Evolutionary conservation across 2,113 vertebrate genomes (phyloP).

Genomic region (Sylvilagus bachmani): DNA sequence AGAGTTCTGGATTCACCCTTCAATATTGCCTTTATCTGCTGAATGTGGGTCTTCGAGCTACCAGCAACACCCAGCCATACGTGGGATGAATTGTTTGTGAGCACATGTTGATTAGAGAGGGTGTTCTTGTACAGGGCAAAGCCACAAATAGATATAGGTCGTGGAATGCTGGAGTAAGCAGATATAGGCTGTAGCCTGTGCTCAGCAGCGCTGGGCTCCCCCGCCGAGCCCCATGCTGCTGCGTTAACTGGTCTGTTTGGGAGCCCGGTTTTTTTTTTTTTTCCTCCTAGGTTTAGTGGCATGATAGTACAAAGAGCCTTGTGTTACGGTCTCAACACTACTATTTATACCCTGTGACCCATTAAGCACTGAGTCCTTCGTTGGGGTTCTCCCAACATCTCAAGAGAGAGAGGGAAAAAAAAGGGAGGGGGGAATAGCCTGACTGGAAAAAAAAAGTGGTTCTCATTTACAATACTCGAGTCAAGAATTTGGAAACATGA

Average conservation of each 20-base stretch:
- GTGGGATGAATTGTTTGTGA: neutral
- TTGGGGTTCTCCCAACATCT: slow-evolving; percentile 77
- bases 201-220: neutral
- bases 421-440: slow-evolving; percentile 28
- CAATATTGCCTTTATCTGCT: neutral
- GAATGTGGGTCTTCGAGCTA: neutral
- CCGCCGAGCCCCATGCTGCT: neutral
- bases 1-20: neutral
- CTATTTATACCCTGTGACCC: slow-evolving; percentile 81
- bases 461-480: slow-evolving; percentile 78
- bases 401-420: neutral
- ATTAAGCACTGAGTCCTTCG: slow-evolving; percentile 70
- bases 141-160: slow-evolving; percentile 67
- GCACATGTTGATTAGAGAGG: slow-evolving; percentile 47
- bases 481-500: slow-evolving; percentile 83
- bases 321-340: slow-evolving; percentile 75
- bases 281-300: slow-evolving; percentile 55
- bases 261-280: slow-evolving; percentile 31
- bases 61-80: slow-evolving; percentile 3
- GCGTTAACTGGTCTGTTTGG: slow-evolving; percentile 62
- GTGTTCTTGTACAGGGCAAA: slow-evolving; percentile 47
- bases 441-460: neutral
- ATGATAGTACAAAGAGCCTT: slow-evolving; percentile 76
- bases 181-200: slow-evolving; percentile 53
- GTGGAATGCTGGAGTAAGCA: slow-evolving; percentile 67